Evolutionary conservation across 2,888 invertebrate genomes (phyloP), one percentile per base, ranked within the genome.

Genomic region (Lydus trimaculatus): DNA sequence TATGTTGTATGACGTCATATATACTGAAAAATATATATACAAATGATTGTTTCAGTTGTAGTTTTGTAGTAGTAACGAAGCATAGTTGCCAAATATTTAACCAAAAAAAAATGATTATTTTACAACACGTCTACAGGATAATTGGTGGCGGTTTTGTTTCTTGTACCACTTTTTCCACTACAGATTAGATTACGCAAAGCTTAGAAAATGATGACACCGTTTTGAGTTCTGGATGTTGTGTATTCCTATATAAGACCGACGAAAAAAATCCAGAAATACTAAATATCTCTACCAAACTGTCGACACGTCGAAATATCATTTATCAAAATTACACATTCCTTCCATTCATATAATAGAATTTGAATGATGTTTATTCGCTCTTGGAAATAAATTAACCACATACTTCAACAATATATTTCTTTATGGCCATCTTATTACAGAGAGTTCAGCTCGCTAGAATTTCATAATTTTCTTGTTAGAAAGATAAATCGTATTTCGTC

Each of bases 41-140:
- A 79, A 78, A 77, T 79, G 78, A 79, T 78, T 78, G 77, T 78
- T 79, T 77, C 78, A 79, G 77, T 78, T 77, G 71, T 63, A 67
- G 64, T 69, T 58, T 63, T 69, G 67, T 43, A 65, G 58, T 67
- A 62, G 67, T 67, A 60, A 56, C 23, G n/a, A 28, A 0, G 25
- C 7, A 56, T 56, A 13, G 23, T 15, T 56, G 56, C 56, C 56
- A 56, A 56, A 28, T 25, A 56, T 56, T 56, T 9, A n/a, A 17
- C n/a, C n/a, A n/a, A 48, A 8, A 48, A 20, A 20, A 48, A 48
- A 9, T 48, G 7, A 9, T 20, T 20, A 11, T 56, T 28, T 28
- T 56, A 15, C 7, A 56, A 56, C 15, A 56, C 9, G 23, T 23
- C 52, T 52, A 13, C 25, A 11, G 33, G 20, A 20, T 48, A 48